Evolutionary conservation across 2,797 vertebrate genomes (phyloP), one percentile per base, ranked within the genome.

Genomic region (Rachycentron canadum): DNA sequence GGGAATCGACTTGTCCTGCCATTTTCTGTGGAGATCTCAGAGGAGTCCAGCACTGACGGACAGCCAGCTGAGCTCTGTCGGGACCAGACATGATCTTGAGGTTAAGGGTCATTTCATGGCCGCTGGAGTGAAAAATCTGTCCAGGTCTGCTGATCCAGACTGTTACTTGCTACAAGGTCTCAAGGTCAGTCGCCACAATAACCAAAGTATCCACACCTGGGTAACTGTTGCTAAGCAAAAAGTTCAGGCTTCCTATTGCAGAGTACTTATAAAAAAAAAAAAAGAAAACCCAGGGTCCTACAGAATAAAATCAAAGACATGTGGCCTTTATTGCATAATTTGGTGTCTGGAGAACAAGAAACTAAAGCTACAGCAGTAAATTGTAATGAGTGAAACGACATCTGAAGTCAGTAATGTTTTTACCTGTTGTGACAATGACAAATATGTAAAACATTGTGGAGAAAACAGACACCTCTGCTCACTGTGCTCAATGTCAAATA

Each of bases 1-100:
- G 97, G 97, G 91, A 99, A 99, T 43, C 97, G 96, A 76, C 96
- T 96, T 0, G 57, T 88, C 82, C 91, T 91, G 32, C 95, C 96
- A 56, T 93, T 95, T 71, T 98, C 97, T 5, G 96, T 96, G 88
- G 97, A 99, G 49, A 98, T 96, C 91, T 97, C 96, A 3, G 95
- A 98, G 34, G 97, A 97, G 70, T 99, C 97, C 52, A 99, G 94
- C 71, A 97, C 95, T 0, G 92, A 88, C 0, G 92, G 93, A 25
- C 49, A 90, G 26, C 93, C 86, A 3, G 82, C 25, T 0, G 94
- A 95, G 69, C 82, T 79, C 94, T 95, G 86, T 0, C 0, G 19
- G 71, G 53, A 52, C 1, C 6, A 63, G 23, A 80, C 13, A 3
- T 1, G 36, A 9, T 21, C 28, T 26, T 0, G 8, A 40, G 40